Evolutionary conservation across 2,113 vertebrate genomes (phyloP).

Genomic region (Erythrolamprus reginae): DNA sequence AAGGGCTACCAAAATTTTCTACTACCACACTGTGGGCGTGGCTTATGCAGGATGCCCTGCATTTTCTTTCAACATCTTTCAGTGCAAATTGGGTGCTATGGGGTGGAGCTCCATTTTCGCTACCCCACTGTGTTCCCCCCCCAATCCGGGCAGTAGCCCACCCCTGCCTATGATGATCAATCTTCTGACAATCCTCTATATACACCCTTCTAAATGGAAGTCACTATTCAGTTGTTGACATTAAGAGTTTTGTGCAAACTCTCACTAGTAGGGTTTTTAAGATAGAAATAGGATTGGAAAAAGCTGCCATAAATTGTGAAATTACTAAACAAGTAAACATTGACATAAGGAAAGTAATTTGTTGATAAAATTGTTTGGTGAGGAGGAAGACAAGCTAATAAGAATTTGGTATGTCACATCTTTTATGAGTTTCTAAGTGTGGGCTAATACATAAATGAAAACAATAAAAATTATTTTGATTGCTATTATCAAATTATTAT

Average conservation of each 20-base stretch:
- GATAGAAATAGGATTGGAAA: neutral
- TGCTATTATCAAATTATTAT: neutral
- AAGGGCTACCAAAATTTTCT: too few species aligned
- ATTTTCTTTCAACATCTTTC: too few species aligned
- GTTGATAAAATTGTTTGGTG: neutral
- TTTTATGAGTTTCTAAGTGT: neutral
- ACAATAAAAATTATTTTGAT: neutral
- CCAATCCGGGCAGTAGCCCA: too few species aligned
- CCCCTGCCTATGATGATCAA: too few species aligned
- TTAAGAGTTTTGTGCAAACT: neutral
- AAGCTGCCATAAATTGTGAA: neutral
- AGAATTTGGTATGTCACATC: neutral
- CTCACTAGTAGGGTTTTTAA: neutral
- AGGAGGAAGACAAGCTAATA: neutral
- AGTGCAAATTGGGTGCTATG: too few species aligned
- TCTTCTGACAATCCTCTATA: neutral
- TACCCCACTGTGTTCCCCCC: too few species aligned
- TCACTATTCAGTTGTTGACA: neutral
- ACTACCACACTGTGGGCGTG: too few species aligned
- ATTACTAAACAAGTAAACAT: neutral
- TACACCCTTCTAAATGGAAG: neutral
- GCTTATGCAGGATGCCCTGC: too few species aligned
- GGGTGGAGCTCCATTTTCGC: too few species aligned
- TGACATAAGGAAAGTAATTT: neutral
- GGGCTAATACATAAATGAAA: neutral